Base-by-base conservation (phyloP, 2,113 vertebrate species). In the Pagrus major region DNA sequence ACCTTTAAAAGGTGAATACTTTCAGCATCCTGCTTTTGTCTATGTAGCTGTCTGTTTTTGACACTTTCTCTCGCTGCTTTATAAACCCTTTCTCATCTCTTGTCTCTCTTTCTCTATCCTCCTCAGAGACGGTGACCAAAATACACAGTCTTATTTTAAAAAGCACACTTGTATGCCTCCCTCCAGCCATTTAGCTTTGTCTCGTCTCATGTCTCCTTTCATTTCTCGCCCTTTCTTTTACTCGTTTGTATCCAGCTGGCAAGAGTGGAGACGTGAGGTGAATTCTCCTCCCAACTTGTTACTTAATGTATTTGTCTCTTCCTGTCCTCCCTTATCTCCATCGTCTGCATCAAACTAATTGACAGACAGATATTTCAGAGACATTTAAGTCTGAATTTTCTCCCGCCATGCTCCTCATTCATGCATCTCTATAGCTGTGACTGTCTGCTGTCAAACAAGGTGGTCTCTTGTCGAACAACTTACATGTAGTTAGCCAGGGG, bases 11-110 rank as follows among this genome's bases (percentile, higher is more conserved):
- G 78, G 88, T 85, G 88, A 91, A 90, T 76, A 84, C 74, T 89
- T 86, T 82, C 80, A 88, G 81, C 76, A 55, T 88, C 63, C 55
- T 69, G 82, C 90, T 85, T 91, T 89, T 91, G 78, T 91, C 83
- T 82, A 41, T 85, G 83, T 88, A 75, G 85, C 90, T 90, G 86
- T 91, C 89, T 89, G 75, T 86, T 90, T 91, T 83, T 90, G 87
- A 91, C 91, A 93, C 83, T 80, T 86, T 86, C 87, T 65, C 81
- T 37, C 16, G 15, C 37, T 78, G 68, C 83, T 84, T 86, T 77
- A 79, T 84, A 80, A 90, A 80, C 80, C 81, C 76, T 88, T 75
- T 85, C 81, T 79, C 70, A 60, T 77, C 58, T 73, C 78, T 80
- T 71, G 69, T 70, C 72, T 91, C 68, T 56, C 75, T 74, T 85